A percentile compares a stretch with the other conserved stretches of the same genome.
These are phyloP conservation scores for Notoglanidium macrostoma DNA, from an alignment of 2,797 vertebrate genomes.

Conservation along the genomic window DNA sequence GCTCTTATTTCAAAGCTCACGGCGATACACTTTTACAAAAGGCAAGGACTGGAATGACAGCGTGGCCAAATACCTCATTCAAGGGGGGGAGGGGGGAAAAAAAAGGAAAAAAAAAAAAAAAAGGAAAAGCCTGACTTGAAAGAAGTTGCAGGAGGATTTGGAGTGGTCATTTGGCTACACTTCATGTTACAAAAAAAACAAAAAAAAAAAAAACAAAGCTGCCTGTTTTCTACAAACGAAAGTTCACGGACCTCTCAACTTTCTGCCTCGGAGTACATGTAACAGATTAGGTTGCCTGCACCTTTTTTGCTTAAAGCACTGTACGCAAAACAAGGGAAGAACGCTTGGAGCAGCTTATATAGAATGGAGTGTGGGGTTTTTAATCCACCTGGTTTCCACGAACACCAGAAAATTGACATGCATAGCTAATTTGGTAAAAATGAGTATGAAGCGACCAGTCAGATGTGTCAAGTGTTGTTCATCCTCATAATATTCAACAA, in stretches of 20 bases:
- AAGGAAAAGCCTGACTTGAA: conserved; percentile 9
- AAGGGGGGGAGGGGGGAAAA: neutral
- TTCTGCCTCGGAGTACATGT: conserved; percentile 17
- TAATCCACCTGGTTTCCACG: neutral
- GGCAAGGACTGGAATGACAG: conserved; percentile 6
- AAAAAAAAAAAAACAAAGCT: too few relatives aligned
- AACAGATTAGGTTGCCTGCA: neutral
- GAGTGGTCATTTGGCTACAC: conserved; percentile 18
- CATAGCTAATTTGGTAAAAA: neutral
- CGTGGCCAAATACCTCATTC: neutral
- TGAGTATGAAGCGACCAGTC: neutral
- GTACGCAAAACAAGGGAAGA: neutral
- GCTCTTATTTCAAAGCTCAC: conserved; percentile 21
- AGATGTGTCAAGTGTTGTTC: neutral
- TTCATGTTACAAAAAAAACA: conserved; percentile 19
- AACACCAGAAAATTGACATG: neutral
- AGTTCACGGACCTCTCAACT: conserved; percentile 51
- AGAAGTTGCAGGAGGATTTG: neutral
- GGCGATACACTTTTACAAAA: neutral
- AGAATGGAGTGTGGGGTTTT: neutral
- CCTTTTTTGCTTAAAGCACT: neutral
- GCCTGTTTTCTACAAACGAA: conserved; percentile 44
- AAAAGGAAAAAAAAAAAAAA: neutral
- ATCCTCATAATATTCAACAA: neutral
- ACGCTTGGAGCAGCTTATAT: neutral